Evolutionary conservation across 2,113 vertebrate species (phyloP).

Genomic region (Motacilla alba): DNA sequence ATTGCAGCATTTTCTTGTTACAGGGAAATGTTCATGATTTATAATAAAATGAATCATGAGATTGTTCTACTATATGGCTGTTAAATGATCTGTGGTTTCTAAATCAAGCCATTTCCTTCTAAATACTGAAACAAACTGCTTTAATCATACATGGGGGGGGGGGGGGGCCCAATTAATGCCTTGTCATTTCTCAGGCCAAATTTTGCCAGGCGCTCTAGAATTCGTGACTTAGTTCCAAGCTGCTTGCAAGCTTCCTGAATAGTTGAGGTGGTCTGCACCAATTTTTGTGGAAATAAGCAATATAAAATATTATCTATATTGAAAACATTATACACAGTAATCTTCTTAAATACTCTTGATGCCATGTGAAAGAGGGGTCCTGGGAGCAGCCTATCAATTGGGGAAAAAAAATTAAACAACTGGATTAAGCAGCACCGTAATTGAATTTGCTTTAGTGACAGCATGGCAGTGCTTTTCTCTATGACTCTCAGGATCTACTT

Average conservation of each 20-base stretch:
- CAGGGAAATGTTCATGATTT: not conserved
- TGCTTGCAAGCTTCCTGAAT: not conserved
- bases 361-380: not conserved
- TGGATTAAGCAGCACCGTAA: not conserved
- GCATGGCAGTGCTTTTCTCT: not conserved
- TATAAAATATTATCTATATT: not conserved
- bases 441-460: not conserved
- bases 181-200: not conserved
- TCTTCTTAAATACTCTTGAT: not conserved
- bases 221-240: not conserved
- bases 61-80: not conserved
- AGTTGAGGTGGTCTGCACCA: not conserved
- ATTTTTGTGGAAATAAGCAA: not conserved
- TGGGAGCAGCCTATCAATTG: not conserved
- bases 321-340: not conserved
- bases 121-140: not conserved
- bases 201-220: not conserved
- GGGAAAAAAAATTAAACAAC: not conserved
- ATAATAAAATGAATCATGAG: not conserved
- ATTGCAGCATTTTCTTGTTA: not conserved
- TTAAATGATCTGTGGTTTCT: not conserved
- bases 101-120: not conserved
- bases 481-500: not conserved
- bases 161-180: not conserved
- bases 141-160: not conserved